Base-by-base conservation (phyloP, 2,797 vertebrate species). In the Pelochelys cantorii region DNA sequence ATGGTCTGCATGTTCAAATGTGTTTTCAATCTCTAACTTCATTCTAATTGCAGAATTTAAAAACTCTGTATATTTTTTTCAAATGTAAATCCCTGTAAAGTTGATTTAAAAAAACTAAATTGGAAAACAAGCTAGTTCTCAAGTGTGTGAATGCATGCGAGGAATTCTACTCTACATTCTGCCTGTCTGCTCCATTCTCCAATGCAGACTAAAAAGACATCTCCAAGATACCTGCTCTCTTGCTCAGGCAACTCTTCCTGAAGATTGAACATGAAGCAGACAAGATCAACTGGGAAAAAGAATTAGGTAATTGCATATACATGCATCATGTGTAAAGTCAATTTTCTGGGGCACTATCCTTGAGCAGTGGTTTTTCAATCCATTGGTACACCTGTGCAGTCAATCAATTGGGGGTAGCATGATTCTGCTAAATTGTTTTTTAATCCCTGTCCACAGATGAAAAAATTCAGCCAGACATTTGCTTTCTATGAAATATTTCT, bases 1-100 rank as follows among this genome's bases (percentile, higher is more conserved):
- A 52, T 27, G 7, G 13, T 27, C 74, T 52, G 74, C 42, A 77
- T 29, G 25, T 14, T 77, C 42, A 77, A 29, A 77, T 29, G 14
- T 29, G 37, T 84, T 92, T 85, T 62, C 31, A 88, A 59, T 20
- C 87, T 91, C 59, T 81, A 78, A 60, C 7, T 85, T 90, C 6
- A 80, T 3, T 79, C 18, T 48, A 87, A 87, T 29, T 82, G 1
- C 1, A 75, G 54, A 55, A 13, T 42, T 42, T 91, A 90, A 57
- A 83, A 11, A 22, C 48, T 37, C n/a, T 22, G 34, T 20, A 81
- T 74, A 71, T 1, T 48, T 85, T 8, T 1, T n/a, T 54, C 74
- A 0, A 55, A 86, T 68, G 11, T 14, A 55, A 79, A 77, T 52
- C 42, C 42, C 42, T 8, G 8, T 77, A 48, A 52, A 52, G 4